Conservation (phyloP, 2,113 vertebrate species). For the Bambusicola thoracicus region DNA sequence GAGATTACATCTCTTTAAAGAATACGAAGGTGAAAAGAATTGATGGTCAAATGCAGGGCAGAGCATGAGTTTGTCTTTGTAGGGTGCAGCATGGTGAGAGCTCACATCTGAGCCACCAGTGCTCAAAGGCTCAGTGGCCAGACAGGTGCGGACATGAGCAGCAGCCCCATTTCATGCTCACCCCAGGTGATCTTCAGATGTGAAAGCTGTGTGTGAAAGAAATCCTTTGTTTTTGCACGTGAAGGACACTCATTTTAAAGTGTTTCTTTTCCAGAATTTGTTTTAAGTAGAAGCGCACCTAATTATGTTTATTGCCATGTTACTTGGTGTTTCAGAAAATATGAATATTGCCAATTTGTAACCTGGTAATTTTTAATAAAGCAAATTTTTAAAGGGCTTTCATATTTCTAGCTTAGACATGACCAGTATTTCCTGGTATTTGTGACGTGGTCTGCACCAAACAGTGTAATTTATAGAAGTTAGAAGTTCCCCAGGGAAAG, state of each 20-base stretch:
- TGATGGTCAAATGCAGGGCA: not conserved
- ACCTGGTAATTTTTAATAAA: slow-evolving; percentile 63
- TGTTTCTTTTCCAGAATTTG: slow-evolving; percentile 26
- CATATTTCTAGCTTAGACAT: slow-evolving; percentile 70
- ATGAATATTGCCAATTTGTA: slow-evolving; percentile 46
- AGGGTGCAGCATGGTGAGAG: not conserved
- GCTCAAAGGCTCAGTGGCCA: not conserved
- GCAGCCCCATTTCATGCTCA: accelerated
- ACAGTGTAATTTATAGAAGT: slow-evolving; percentile 57
- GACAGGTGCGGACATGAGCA: accelerated
- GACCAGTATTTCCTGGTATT: slow-evolving; percentile 75
- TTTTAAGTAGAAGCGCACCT: slow-evolving; percentile 23
- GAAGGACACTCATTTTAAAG: slow-evolving; percentile 5
- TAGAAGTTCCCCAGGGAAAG: slow-evolving; percentile 55
- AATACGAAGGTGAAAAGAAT: not conserved
- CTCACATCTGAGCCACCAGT: not conserved
- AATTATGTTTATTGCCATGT: not conserved
- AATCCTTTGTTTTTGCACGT: slow-evolving; percentile 30
- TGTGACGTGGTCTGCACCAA: slow-evolving; percentile 44
- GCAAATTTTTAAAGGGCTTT: slow-evolving; percentile 80
- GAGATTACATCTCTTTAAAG: not conserved
- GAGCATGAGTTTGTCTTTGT: not conserved
- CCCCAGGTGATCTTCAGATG: not conserved
- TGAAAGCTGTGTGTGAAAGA: slow-evolving; percentile 12
- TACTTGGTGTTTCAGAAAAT: not conserved